Evolutionary conservation across 2,113 vertebrate species (phyloP).

Genomic region (Zeus faber): DNA sequence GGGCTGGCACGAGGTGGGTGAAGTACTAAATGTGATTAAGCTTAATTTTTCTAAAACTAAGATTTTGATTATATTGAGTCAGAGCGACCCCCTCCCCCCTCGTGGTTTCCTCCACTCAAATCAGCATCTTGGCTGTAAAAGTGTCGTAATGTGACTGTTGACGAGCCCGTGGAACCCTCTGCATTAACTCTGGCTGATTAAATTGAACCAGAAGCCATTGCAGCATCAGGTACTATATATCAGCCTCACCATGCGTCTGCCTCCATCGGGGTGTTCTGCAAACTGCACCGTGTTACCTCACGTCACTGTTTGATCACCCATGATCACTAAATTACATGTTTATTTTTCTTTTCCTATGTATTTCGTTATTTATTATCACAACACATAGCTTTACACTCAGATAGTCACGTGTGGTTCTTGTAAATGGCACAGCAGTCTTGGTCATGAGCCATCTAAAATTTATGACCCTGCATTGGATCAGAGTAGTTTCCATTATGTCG

Average conservation of each 20-base stretch:
- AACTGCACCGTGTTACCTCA: no score
- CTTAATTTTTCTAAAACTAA: not conserved
- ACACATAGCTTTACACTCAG: slow-evolving; percentile 9
- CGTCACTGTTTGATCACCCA: no score
- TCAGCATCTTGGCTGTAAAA: not conserved
- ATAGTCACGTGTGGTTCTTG: not conserved
- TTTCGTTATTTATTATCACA: not conserved
- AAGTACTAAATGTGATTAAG: not conserved
- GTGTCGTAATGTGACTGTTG: slow-evolving; percentile 4
- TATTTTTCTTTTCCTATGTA: not conserved
- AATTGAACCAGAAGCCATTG: slow-evolving; percentile 40
- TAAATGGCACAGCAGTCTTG: slow-evolving; percentile 14
- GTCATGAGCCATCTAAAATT: slow-evolving; percentile 38
- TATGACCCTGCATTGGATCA: slow-evolving; percentile 46
- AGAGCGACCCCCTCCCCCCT: no score
- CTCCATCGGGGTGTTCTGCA: not conserved
- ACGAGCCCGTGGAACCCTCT: slow-evolving; percentile 20
- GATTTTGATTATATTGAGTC: not conserved
- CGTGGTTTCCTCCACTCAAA: slow-evolving; percentile 2
- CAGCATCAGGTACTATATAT: slow-evolving; percentile 28
- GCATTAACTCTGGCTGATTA: slow-evolving; percentile 39
- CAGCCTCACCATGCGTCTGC: slow-evolving; percentile 22
- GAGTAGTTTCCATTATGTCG: slow-evolving; percentile 51
- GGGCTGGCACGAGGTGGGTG: no score
- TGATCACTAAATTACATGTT: no score